A percentile compares a stretch with the other conserved stretches of the same genome.
Conservation (phyloP, 2,113 vertebrate species). For the Mesoclemmys tuberculata region DNA sequence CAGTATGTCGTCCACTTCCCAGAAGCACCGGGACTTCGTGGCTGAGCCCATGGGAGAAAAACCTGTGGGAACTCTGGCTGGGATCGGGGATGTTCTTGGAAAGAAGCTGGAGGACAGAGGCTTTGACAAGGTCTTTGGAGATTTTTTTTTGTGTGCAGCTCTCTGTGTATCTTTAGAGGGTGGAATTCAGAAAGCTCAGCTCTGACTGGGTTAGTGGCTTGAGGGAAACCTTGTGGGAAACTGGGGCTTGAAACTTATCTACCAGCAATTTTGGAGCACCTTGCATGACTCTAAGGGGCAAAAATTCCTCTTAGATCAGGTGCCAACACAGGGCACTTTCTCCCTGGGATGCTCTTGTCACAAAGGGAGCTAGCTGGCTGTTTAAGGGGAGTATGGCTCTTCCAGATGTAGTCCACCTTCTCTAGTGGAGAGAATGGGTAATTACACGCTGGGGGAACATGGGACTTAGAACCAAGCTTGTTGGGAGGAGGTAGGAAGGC, state of each 20-base stretch:
- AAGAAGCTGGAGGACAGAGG: constrained; percentile 86
- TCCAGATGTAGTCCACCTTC: background rate
- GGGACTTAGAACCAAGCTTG: background rate
- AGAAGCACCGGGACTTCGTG: constrained; percentile 92
- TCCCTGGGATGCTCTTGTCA: background rate
- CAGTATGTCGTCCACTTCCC: constrained; percentile 87
- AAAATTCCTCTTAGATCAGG: background rate
- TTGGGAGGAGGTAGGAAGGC: no score
- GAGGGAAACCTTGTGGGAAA: background rate
- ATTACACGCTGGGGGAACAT: background rate
- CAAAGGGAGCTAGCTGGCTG: background rate
- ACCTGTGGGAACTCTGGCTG: constrained; percentile 84
- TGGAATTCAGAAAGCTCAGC: background rate
- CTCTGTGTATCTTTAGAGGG: background rate
- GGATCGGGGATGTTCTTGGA: constrained; percentile 90
- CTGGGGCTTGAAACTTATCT: background rate
- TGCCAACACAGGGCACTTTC: background rate
- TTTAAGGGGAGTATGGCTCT: background rate
- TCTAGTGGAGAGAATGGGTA: background rate
- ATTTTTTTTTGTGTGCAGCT: background rate
- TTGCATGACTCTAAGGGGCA: background rate
- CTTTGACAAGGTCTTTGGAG: constrained; percentile 87
- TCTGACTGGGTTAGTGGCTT: background rate
- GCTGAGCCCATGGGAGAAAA: constrained; percentile 95
- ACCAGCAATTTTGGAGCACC: background rate